Base-by-base conservation (phyloP, 2,113 vertebrate genomes). In the Amblyopsis rosae region DNA sequence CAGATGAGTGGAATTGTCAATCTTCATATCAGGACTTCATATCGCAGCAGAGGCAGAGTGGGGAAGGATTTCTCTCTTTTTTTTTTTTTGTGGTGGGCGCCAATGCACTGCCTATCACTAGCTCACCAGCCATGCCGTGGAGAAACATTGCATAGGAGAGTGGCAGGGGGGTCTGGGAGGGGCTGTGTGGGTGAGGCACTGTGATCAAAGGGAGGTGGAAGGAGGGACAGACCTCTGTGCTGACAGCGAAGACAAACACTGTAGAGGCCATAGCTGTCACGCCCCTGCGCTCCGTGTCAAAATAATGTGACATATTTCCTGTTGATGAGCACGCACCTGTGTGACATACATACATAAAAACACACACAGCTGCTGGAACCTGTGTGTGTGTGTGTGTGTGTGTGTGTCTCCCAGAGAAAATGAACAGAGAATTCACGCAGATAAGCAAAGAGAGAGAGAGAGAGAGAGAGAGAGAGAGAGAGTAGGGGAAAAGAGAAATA, bases 171-270 rank as follows among this genome's bases (percentile, higher is more conserved):
- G 19, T 58, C 8, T 6, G 19, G n/a, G 41, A 1, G 8, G 15
- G 67, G 7, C 12, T 50, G 13, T 3, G 33, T 9, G 26, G 48
- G 0, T 35, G 12, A 26, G 3, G 46, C 8, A 59, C 47, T 6
- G 53, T 64, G 79, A 88, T 87, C 77, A 86, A 86, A 87, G 88
- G 4, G 6, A 75, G 69, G 79, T 65, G 63, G 75, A 80, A 80
- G 75, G 72, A 69, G 19, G 81, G 67, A 83, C 69, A 82, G 69
- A 84, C 78, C 76, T 75, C 62, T 54, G 65, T 57, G 69, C 60
- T 54, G 8, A 12, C 47, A 69, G 65, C 35, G 59, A 75, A 60
- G 51, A 70, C 35, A 77, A 82, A 81, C n/a, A 75, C 50, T 53
- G 70, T 15, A 46, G 67, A 70, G 62, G 60, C 73, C 53, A 53